Conservation (phyloP, 2,797 vertebrate species). For the Coranthus polyacanthus region DNA sequence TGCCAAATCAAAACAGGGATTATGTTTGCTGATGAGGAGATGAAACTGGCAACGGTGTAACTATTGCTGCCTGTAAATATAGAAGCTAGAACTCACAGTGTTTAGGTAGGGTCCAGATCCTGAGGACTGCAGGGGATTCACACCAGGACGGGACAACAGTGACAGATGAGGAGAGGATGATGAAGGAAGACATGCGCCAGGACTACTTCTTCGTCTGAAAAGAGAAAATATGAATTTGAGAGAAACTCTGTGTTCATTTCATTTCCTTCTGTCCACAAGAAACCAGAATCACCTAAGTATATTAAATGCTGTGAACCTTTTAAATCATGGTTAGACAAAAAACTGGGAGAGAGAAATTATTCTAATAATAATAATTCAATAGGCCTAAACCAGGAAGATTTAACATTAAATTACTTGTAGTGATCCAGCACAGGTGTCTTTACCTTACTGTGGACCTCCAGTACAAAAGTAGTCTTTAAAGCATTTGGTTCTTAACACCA, state of each 20-base stretch:
- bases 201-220: conserved; percentile 81
- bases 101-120: conserved; percentile 83
- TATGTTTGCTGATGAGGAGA: conserved; percentile 55
- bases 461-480: no score
- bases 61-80: conserved; percentile 4
- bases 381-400: background rate
- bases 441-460: no score
- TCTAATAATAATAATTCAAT: background rate
- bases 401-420: background rate
- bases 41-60: conserved; percentile 48
- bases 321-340: background rate
- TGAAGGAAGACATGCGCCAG: conserved; percentile 75
- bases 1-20: conserved; percentile 66
- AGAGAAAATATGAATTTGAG: background rate
- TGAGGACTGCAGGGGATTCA: conserved; percentile 78
- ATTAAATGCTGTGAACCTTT: no score
- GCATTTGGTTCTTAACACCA: background rate
- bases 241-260: no score
- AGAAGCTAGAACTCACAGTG: conserved; percentile 78
- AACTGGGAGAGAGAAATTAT: background rate
- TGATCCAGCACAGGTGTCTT: background rate
- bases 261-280: no score
- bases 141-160: conserved; percentile 80
- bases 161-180: conserved; percentile 84
- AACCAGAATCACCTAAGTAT: background rate